Conservation (phyloP, 1,140 invertebrate species). For the Formica selysi region DNA sequence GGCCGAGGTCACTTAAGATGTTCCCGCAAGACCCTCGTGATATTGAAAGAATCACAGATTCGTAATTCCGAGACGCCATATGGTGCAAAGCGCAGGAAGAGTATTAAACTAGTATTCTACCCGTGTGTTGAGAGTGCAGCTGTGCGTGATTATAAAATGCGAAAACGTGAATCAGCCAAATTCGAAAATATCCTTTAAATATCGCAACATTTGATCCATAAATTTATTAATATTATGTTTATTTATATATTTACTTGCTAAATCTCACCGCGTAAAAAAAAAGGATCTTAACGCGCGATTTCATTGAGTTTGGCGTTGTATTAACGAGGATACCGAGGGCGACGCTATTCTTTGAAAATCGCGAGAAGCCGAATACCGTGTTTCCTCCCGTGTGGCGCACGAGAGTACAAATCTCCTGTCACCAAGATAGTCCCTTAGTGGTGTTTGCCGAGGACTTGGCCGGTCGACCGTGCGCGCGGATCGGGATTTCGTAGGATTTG, state of each 20-base stretch:
- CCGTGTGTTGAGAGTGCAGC: not conserved
- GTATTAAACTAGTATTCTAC: constrained; percentile 65
- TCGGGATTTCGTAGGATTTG: constrained; percentile 82
- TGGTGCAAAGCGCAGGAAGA: constrained; percentile 60
- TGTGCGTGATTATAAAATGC: constrained; percentile 44
- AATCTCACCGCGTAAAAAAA: not conserved
- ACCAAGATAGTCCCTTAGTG: constrained; percentile 77
- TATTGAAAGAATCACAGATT: constrained; percentile 69
- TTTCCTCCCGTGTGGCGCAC: constrained; percentile 57
- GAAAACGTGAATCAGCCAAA: constrained; percentile 14
- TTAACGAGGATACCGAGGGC: constrained; percentile 33
- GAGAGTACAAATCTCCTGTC: constrained; percentile 78
- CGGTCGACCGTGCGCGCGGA: constrained; percentile 74
- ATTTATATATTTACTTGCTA: not conserved
- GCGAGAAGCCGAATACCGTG: constrained; percentile 44
- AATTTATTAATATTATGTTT: not conserved
- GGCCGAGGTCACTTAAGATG: constrained; percentile 57
- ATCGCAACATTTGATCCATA: not conserved
- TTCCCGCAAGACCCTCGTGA: constrained; percentile 35
- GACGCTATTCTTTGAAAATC: constrained; percentile 48
- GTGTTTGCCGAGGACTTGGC: constrained; percentile 79
- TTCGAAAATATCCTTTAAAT: constrained; percentile 26
- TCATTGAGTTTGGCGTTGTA: not conserved
- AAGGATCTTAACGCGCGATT: not conserved
- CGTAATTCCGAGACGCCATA: constrained; percentile 62